A percentile compares a stretch with the other conserved stretches of the same genome.
Conservation (phyloP, 2,797 vertebrate genomes). For the Pempheris klunzingeri region DNA sequence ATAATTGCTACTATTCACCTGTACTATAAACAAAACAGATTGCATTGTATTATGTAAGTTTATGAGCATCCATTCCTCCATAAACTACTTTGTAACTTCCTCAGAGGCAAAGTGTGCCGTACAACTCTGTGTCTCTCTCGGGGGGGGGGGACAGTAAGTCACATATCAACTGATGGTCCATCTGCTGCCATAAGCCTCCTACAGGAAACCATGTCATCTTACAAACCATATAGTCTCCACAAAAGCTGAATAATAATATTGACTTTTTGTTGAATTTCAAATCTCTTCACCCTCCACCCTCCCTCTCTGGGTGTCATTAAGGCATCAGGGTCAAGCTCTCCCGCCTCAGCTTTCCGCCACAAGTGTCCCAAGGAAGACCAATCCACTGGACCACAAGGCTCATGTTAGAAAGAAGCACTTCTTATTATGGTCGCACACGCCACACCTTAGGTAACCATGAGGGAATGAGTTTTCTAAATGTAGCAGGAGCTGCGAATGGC, state of each 20-base stretch:
- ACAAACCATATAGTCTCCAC: not conserved
- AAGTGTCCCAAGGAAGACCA: slow-evolving; percentile 67
- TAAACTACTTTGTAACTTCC: not conserved
- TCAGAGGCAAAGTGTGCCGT: not conserved
- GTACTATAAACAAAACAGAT: not conserved
- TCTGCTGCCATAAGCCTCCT: not conserved
- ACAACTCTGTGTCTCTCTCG: not conserved
- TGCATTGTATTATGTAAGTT: not conserved
- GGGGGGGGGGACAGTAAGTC: not conserved
- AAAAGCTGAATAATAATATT: not conserved
- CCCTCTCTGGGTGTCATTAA: slow-evolving; percentile 13
- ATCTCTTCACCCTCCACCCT: not conserved
- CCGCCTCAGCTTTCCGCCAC: slow-evolving; percentile 54
- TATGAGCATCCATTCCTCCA: not conserved
- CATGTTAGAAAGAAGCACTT: slow-evolving; percentile 32
- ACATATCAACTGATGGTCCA: not conserved
- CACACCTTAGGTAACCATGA: slow-evolving; percentile 71
- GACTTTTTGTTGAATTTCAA: not conserved
- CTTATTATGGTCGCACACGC: slow-evolving; percentile 60
- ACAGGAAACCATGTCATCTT: not conserved
- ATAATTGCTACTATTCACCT: not conserved
- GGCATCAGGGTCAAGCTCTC: slow-evolving; percentile 32
- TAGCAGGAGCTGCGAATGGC: slow-evolving; percentile 59
- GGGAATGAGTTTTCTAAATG: slow-evolving; percentile 79
- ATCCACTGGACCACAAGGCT: slow-evolving; percentile 21